Conservation (phyloP, 2,113 vertebrate genomes). For the Anguilla rostrata region DNA sequence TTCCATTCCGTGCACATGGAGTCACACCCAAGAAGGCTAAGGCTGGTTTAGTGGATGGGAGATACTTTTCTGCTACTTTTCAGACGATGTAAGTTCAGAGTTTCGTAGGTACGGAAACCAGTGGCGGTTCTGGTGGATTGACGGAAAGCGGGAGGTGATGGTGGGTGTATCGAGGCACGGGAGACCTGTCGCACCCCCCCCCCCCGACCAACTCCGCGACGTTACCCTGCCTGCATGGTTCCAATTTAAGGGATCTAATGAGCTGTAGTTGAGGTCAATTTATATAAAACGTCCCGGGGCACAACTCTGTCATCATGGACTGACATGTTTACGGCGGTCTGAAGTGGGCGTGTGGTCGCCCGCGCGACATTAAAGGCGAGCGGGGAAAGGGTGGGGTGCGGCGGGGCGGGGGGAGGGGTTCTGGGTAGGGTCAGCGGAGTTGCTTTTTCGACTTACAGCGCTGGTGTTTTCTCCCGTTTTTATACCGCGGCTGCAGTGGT, state of each 20-base stretch:
- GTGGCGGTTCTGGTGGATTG: not conserved
- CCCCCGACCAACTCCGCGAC: slow-evolving; percentile 12
- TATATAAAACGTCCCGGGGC: slow-evolving; percentile 71
- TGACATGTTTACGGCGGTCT: slow-evolving; percentile 79
- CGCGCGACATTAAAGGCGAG: slow-evolving; percentile 72
- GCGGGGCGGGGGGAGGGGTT: slow-evolving; percentile 48
- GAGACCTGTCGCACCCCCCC: slow-evolving; percentile 15
- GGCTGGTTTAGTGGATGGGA: too few species aligned
- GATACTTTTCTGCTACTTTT: too few species aligned
- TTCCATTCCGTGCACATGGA: too few species aligned
- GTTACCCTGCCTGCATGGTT: slow-evolving; percentile 68
- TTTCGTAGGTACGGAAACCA: slow-evolving; percentile 3
- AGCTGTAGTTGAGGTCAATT: slow-evolving; percentile 79
- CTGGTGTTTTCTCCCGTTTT: slow-evolving; percentile 65
- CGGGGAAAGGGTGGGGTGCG: slow-evolving; percentile 60
- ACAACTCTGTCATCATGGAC: slow-evolving; percentile 74
- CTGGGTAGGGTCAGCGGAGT: slow-evolving; percentile 63
- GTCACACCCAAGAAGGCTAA: too few species aligned
- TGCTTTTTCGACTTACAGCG: slow-evolving; percentile 63
- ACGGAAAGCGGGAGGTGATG: slow-evolving; percentile 13
- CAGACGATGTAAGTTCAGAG: not conserved
- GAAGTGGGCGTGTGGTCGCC: slow-evolving; percentile 71
- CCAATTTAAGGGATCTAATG: slow-evolving; percentile 77
- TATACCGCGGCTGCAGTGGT: slow-evolving; percentile 60
- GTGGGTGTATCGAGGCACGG: slow-evolving; percentile 4